A percentile compares a stretch with the other conserved stretches of the same genome.
phyloP scores from a whole-genome alignment of 2,888 invertebrate species.

The Apodemia hepburni region DNA sequence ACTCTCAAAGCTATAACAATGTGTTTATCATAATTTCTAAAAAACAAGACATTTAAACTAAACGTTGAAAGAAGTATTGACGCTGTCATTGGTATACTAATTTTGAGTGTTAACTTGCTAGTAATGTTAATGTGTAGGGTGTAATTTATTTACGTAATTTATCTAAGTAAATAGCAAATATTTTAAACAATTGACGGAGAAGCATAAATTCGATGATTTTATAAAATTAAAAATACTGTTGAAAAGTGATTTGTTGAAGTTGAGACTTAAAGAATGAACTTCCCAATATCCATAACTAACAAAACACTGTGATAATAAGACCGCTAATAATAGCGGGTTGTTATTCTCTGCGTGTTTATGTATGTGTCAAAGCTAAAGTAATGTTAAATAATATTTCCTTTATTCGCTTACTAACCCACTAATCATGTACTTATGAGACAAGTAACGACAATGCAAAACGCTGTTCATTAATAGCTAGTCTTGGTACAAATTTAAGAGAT shows the following conservation, averaged over 20 bases:
- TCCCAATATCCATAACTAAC: too few relatives aligned
- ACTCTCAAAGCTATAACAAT: neutral
- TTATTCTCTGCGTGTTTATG: too few relatives aligned
- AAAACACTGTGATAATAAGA: too few relatives aligned
- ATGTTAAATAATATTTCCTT: too few relatives aligned
- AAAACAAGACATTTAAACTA: neutral
- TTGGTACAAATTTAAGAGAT: too few relatives aligned
- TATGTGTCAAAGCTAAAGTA: too few relatives aligned
- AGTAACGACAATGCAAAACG: too few relatives aligned
- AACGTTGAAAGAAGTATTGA: neutral
- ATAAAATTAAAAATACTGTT: neutral
- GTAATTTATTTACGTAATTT: neutral
- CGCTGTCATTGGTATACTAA: neutral
- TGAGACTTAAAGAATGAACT: too few relatives aligned
- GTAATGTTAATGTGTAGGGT: neutral
- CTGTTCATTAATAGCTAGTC: too few relatives aligned
- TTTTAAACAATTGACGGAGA: neutral
- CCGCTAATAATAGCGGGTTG: too few relatives aligned
- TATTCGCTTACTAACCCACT: too few relatives aligned
- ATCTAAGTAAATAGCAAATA: neutral
- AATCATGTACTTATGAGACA: too few relatives aligned
- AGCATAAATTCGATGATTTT: neutral
- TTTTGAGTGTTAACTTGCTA: neutral
- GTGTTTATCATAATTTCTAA: neutral
- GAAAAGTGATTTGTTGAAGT: neutral